Conservation (phyloP, 2,113 vertebrate species). For the Tenebrosternarchus preto region DNA sequence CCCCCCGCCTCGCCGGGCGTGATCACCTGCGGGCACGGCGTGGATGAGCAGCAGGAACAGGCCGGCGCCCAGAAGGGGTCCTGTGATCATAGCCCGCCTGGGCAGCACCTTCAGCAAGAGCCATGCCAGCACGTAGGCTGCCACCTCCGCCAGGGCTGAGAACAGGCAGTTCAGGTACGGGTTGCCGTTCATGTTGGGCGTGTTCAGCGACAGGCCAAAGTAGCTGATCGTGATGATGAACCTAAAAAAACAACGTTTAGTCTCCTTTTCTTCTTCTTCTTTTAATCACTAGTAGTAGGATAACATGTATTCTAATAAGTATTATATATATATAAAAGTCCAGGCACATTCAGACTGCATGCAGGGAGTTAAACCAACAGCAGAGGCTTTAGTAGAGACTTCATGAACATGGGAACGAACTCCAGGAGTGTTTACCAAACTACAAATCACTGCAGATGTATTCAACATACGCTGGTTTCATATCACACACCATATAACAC, state of each 20-base stretch:
- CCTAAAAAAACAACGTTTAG: constrained; percentile 21
- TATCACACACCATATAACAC: constrained; percentile 46
- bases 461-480: too few species aligned
- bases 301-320: too few species aligned
- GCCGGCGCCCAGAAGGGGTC: constrained; percentile 51
- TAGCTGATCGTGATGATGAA: constrained; percentile 52
- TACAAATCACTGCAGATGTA: neutral
- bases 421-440: neutral
- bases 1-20: neutral
- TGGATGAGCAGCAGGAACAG: constrained; percentile 58
- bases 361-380: neutral
- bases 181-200: constrained; percentile 63
- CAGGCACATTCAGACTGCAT: neutral
- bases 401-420: too few species aligned
- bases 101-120: constrained; percentile 41
- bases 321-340: too few species aligned
- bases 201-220: constrained; percentile 62
- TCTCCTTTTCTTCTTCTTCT: neutral
- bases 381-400: too few species aligned
- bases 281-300: neutral
- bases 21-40: constrained; percentile 62
- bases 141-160: constrained; percentile 58
- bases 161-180: constrained; percentile 65
- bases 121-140: constrained; percentile 49
- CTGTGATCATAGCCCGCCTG: constrained; percentile 50